These are phyloP conservation scores for Drosophila algonquin DNA, from an alignment of 2,888 invertebrate species.

Conservation along the genomic window DNA sequence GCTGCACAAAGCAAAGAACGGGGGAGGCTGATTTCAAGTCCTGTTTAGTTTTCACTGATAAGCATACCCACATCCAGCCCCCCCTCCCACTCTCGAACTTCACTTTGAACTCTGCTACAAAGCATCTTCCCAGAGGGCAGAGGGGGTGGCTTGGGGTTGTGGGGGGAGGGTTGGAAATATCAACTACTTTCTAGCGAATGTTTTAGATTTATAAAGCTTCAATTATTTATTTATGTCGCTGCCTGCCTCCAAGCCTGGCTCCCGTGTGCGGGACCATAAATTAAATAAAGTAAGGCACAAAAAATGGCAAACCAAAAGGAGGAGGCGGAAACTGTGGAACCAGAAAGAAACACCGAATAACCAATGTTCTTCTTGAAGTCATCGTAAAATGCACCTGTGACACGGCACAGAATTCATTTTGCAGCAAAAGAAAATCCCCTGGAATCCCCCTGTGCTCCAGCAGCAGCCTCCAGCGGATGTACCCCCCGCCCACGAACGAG, in stretches of 20 bases:
- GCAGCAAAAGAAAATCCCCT: too few species aligned
- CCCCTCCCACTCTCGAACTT: too few species aligned
- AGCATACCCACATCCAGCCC: slow-evolving; percentile 1
- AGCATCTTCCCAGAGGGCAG: too few species aligned
- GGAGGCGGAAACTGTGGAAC: not conserved
- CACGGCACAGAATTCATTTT: too few species aligned
- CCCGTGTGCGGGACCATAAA: slow-evolving; percentile 44
- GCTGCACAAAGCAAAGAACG: too few species aligned
- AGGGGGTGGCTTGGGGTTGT: not conserved
- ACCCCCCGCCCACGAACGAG: too few species aligned
- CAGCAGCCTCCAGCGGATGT: too few species aligned
- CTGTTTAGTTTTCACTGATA: slow-evolving; percentile 30
- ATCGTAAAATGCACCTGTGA: not conserved
- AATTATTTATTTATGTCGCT: slow-evolving; percentile 53
- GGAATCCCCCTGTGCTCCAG: too few species aligned
- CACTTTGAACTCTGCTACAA: not conserved
- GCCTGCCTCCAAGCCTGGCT: slow-evolving; percentile 13
- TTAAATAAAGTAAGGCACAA: slow-evolving; percentile 51
- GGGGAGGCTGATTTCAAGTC: not conserved
- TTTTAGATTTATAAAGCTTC: slow-evolving; percentile 54
- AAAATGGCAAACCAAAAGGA: slow-evolving; percentile 15
- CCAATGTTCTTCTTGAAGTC: not conserved
- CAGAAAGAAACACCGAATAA: not conserved
- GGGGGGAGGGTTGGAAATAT: slow-evolving; percentile 18
- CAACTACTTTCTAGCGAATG: slow-evolving; percentile 48